Percentiles rank a stretch among this genome's conserved stretches.
Evolutionary conservation across 2,888 invertebrate species (phyloP).

Genomic region (Metallyticus violacea): DNA sequence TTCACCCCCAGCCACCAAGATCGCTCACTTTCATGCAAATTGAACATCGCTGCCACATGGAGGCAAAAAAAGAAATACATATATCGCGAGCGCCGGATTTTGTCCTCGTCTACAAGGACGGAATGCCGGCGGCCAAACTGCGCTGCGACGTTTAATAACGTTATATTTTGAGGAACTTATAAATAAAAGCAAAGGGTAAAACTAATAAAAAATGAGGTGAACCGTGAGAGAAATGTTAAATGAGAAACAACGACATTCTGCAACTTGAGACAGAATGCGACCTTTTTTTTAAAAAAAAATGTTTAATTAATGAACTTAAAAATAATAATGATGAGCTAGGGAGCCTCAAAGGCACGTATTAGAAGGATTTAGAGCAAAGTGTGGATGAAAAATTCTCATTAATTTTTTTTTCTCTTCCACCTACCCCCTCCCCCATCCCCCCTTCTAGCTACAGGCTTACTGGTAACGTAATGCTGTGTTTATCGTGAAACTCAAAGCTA

Average conservation of each 20-base stretch:
- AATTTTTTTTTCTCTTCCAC: neutral
- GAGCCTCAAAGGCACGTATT: neutral
- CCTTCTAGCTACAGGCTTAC: neutral
- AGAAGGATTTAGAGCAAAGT: neutral
- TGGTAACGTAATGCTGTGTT: neutral
- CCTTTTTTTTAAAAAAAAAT: neutral
- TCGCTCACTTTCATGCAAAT: slow-evolving; percentile 7
- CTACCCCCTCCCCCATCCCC: no score
- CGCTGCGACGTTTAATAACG: neutral
- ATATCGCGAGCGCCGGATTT: neutral
- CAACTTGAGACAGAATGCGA: neutral
- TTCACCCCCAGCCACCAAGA: slow-evolving; percentile 15
- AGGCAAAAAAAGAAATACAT: neutral
- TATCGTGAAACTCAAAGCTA: neutral
- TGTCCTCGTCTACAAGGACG: no score
- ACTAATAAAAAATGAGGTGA: neutral
- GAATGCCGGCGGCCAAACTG: neutral
- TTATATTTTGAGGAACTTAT: neutral
- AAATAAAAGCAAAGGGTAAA: neutral
- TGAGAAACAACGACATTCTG: neutral
- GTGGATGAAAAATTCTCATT: neutral
- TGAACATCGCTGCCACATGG: slow-evolving; percentile 9
- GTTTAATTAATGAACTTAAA: neutral
- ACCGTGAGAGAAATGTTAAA: neutral
- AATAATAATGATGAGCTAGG: neutral